Conservation (phyloP, 2,888 invertebrate species). For the Selenia dentaria region DNA sequence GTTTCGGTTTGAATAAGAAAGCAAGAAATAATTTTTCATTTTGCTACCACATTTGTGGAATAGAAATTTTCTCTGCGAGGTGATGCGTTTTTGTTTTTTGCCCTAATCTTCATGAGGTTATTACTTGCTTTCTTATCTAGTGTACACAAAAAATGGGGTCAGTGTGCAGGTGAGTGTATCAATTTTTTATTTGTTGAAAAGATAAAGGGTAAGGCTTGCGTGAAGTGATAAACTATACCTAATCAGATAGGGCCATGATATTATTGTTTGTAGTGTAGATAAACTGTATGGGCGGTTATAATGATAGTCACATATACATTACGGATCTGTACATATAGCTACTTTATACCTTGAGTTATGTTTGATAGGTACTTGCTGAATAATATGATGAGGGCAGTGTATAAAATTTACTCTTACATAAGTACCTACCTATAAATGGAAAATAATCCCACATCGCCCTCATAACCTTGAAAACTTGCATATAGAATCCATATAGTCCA, state of each 20-base stretch:
- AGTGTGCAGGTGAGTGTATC: constrained; percentile 65
- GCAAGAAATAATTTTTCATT: constrained; percentile 66
- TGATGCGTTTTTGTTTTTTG: constrained; percentile 64
- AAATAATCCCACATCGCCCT: no score
- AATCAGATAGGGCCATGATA: constrained; percentile 39
- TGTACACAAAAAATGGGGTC: constrained; percentile 68
- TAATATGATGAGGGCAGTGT: no score
- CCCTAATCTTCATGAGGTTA: constrained; percentile 52
- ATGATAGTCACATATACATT: constrained; percentile 5
- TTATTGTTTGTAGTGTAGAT: constrained; percentile 32
- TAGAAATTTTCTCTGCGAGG: constrained; percentile 81
- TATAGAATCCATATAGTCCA: no score
- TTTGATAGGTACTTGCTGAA: no score
- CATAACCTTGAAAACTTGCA: no score
- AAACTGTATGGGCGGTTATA: constrained; percentile 34
- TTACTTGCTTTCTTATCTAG: constrained; percentile 83
- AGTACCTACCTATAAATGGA: no score
- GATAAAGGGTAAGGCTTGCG: constrained; percentile 46
- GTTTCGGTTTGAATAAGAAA: constrained; percentile 60
- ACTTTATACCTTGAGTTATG: no score
- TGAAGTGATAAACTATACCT: constrained; percentile 32
- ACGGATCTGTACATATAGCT: no score
- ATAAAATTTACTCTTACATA: no score
- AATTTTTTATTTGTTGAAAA: constrained; percentile 60
- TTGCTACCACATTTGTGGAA: constrained; percentile 57